Conservation (phyloP, 37 sponge, comb jelly and placozoan species). For the Lycopodina hypogea region DNA sequence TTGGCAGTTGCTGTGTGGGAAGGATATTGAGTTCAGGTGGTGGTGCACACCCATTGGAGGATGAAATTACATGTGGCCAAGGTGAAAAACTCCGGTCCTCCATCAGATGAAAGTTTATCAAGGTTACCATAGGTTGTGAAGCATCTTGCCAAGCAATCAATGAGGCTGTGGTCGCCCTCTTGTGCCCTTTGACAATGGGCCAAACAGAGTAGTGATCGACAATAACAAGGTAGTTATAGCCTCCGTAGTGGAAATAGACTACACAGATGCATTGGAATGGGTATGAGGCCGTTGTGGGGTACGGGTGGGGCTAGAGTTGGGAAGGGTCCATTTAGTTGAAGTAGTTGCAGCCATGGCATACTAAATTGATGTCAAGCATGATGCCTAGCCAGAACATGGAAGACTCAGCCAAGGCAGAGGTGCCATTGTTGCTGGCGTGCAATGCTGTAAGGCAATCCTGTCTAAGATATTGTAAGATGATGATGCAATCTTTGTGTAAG, state of each 20-base stretch:
- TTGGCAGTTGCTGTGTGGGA: too few species aligned
- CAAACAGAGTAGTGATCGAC: constrained; percentile 35
- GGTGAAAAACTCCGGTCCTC: too few species aligned
- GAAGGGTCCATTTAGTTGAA: constrained; percentile 41
- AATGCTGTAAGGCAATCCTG: too few species aligned
- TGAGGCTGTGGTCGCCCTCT: constrained; percentile 28
- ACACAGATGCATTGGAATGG: constrained; percentile 43
- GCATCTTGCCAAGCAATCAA: constrained; percentile 8
- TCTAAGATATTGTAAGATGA: constrained; percentile 37
- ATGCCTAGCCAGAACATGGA: constrained; percentile 37
- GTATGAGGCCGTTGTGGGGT: constrained; percentile 14
- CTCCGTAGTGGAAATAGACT: too few species aligned
- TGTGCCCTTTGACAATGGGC: constrained; percentile 37
- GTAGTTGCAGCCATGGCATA: constrained; percentile 16
- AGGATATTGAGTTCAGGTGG: too few species aligned
- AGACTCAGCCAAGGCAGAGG: constrained; percentile 28
- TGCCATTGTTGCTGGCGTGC: constrained; percentile 27
- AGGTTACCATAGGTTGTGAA: constrained; percentile 48
- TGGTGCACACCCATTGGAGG: too few species aligned
- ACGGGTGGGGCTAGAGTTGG: constrained; percentile 19
- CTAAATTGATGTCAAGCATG: constrained; percentile 7
- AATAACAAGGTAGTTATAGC: constrained; percentile 28
- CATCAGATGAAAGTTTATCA: constrained; percentile 49
- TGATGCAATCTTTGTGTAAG: constrained; percentile 32
- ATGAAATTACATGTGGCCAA: too few species aligned